Evolutionary conservation across 1,140 invertebrate genomes (phyloP).

Genomic region (Zaprionus gabonicus): DNA sequence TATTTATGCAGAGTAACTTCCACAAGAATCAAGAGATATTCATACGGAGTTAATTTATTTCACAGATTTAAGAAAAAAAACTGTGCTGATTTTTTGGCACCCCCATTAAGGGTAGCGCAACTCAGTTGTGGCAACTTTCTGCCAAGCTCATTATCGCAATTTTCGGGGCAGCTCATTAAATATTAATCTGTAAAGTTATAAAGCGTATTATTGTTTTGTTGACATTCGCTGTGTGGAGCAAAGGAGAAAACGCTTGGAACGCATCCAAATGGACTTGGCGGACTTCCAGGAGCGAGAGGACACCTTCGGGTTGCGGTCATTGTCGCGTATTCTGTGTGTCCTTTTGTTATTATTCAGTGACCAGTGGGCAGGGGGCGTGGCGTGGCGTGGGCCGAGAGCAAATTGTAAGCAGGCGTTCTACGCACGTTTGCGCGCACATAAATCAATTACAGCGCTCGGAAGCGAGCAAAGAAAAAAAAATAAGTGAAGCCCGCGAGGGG

Average conservation of each 20-base stretch:
- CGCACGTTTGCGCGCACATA: conserved; percentile 75
- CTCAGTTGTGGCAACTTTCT: background rate
- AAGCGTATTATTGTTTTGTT: conserved; percentile 21
- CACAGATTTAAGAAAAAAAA: too few relatives aligned
- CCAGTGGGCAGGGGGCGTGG: conserved; percentile 16
- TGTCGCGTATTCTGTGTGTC: conserved; percentile 9
- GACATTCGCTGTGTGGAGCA: background rate
- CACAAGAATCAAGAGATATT: too few relatives aligned
- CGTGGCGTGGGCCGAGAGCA: conserved; percentile 13
- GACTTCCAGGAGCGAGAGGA: conserved; percentile 20
- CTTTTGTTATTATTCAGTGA: conserved; percentile 13
- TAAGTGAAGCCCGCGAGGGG: conserved; percentile 42
- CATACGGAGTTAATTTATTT: too few relatives aligned
- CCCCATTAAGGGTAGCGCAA: background rate
- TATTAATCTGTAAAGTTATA: conserved; percentile 15
- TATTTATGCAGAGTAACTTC: too few relatives aligned
- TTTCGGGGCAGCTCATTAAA: background rate
- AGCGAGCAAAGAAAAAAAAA: background rate
- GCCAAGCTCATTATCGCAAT: conserved; percentile 1
- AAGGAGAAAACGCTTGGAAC: conserved; percentile 1
- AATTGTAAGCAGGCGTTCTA: conserved; percentile 75
- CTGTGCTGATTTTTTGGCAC: too few relatives aligned
- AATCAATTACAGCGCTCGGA: conserved; percentile 76
- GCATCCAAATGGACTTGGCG: conserved; percentile 14
- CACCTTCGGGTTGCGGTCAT: conserved; percentile 32